Evolutionary conservation across 2,888 invertebrate genomes (phyloP).

Genomic region (Meganola albula): DNA sequence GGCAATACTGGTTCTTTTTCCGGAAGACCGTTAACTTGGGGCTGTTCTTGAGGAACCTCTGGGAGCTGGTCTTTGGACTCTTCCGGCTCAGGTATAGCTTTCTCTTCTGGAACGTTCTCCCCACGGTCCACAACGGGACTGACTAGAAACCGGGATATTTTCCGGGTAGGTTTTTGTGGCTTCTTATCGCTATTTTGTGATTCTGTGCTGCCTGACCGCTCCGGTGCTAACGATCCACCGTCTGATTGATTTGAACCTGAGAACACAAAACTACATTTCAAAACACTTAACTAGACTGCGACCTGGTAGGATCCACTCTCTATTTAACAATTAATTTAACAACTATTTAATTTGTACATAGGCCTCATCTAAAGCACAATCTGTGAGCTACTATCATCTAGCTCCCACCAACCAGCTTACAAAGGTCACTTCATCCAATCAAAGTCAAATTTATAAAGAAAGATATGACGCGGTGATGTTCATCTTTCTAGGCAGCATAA

Average conservation of each 20-base stretch:
- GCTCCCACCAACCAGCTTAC: too few species aligned
- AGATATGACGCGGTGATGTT: too few species aligned
- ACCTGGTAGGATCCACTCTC: too few species aligned
- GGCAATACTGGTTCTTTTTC: conserved; percentile 33
- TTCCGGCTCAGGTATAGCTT: conserved; percentile 22
- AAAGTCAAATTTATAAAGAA: too few species aligned
- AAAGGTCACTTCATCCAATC: too few species aligned
- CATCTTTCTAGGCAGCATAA: too few species aligned
- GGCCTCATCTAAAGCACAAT: too few species aligned
- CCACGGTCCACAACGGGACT: conserved; percentile 84
- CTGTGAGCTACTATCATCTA: too few species aligned
- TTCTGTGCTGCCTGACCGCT: conserved; percentile 59
- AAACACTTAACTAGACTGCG: too few species aligned
- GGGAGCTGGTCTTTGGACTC: conserved; percentile 19
- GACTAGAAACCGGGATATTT: conserved; percentile 89
- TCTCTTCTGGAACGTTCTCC: conserved; percentile 43
- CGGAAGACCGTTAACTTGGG: conserved; percentile 43
- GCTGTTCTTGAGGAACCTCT: conserved; percentile 9
- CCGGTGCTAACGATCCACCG: conserved; percentile 56
- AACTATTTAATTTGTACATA: too few species aligned
- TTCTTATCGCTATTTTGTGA: conserved; percentile 60
- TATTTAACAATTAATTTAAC: too few species aligned
- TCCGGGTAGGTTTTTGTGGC: conserved; percentile 78
- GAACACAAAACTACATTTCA: too few species aligned
- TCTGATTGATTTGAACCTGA: conserved; percentile 71